phyloP scores from a whole-genome alignment of 1,140 invertebrate species.

The Phocides pigmalion region DNA sequence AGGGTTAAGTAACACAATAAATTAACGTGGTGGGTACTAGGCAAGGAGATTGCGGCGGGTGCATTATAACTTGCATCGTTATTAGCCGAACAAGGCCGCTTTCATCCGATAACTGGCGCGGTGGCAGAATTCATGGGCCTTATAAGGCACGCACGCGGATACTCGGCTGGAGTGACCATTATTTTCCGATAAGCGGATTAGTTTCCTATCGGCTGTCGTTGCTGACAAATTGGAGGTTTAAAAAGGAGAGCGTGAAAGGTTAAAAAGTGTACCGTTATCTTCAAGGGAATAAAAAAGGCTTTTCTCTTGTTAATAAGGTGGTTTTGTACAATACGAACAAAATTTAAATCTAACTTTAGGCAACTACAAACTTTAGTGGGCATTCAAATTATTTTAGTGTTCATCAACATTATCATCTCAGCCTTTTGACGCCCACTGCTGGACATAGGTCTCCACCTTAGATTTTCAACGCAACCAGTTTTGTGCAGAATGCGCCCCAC shows the following conservation, averaged over 20 bases:
- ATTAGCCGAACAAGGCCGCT: constrained; percentile 61
- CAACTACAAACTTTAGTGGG: too few relatives aligned
- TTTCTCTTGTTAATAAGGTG: too few relatives aligned
- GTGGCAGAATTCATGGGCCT: constrained; percentile 63
- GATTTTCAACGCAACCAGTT: too few relatives aligned
- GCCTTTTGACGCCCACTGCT: too few relatives aligned
- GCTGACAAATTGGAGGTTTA: constrained; percentile 36
- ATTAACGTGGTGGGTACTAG: constrained; percentile 44
- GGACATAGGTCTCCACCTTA: too few relatives aligned
- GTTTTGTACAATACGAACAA: too few relatives aligned
- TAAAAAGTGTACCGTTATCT: not conserved
- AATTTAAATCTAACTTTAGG: too few relatives aligned
- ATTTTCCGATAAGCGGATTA: constrained; percentile 31
- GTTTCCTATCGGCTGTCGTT: constrained; percentile 31
- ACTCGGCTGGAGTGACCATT: constrained; percentile 51
- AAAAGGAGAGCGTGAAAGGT: not conserved
- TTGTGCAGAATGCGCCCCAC: too few relatives aligned
- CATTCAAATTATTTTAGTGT: too few relatives aligned
- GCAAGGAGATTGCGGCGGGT: constrained; percentile 45
- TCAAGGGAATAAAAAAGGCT: too few relatives aligned
- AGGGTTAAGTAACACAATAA: constrained; percentile 55
- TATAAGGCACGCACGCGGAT: constrained; percentile 63
- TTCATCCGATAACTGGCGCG: constrained; percentile 68
- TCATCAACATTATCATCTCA: too few relatives aligned
- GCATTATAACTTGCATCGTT: constrained; percentile 56